Evolutionary conservation across 2,888 invertebrate species (phyloP).

Genomic region (Vannuccia rotundouncinata): DNA sequence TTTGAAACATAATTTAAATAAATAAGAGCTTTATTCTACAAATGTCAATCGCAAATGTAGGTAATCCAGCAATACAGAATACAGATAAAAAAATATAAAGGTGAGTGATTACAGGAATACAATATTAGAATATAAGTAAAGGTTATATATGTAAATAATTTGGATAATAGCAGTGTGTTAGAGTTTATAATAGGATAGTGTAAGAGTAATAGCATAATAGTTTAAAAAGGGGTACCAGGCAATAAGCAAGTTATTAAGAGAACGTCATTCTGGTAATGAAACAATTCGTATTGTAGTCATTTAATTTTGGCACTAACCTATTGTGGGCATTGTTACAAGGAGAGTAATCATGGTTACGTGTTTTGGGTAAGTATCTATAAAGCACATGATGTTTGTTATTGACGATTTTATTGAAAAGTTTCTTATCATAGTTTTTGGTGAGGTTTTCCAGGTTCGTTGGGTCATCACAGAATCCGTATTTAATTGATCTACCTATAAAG

Average conservation of each 20-base stretch:
- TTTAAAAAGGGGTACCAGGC: neutral
- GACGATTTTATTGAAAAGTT: slow-evolving; percentile 16
- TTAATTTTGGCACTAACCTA: slow-evolving; percentile 26
- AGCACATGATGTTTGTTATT: slow-evolving; percentile 26
- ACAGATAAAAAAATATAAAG: neutral
- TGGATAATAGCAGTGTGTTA: neutral
- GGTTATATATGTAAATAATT: neutral
- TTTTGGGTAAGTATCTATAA: slow-evolving; percentile 14
- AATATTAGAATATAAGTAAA: neutral
- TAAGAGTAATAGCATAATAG: neutral
- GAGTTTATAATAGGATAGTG: neutral
- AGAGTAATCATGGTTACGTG: slow-evolving; percentile 15
- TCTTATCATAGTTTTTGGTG: too few relatives aligned
- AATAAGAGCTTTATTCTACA: neutral
- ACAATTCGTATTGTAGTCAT: slow-evolving; percentile 19
- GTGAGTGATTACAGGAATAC: neutral
- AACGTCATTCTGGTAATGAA: slow-evolving; percentile 7
- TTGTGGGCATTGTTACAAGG: slow-evolving; percentile 7
- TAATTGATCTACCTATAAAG: too few relatives aligned
- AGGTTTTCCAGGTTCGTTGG: too few relatives aligned
- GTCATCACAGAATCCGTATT: too few relatives aligned
- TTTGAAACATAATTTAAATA: too few relatives aligned
- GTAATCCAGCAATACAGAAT: neutral
- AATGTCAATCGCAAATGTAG: neutral
- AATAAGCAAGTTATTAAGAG: neutral